Evolutionary conservation across 2,888 invertebrate species (phyloP).

Genomic region (Andrena bicolor): DNA sequence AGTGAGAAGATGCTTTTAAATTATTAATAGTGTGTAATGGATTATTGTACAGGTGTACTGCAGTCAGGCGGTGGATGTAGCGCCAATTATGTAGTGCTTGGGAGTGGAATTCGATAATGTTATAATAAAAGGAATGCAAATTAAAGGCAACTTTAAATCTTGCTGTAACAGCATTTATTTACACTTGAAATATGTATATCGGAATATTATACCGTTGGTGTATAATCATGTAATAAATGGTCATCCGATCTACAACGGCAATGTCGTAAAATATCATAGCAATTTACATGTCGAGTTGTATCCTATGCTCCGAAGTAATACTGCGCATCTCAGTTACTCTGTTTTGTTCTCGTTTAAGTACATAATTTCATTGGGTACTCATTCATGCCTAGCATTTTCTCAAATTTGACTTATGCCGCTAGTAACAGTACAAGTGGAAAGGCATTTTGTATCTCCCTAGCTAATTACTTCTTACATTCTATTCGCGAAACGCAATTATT

Average conservation of each 20-base stretch:
- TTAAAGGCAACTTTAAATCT: neutral
- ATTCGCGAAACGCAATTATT: neutral
- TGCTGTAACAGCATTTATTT: conserved; percentile 37
- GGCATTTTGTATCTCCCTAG: neutral
- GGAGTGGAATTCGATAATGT: no score
- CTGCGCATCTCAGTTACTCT: conserved; percentile 9
- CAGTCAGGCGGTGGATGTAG: no score
- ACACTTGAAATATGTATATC: conserved; percentile 44
- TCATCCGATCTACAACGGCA: conserved; percentile 13
- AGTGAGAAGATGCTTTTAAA: no score
- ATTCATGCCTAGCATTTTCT: neutral
- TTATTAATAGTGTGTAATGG: no score
- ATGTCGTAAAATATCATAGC: conserved; percentile 21
- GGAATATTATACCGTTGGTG: conserved; percentile 22
- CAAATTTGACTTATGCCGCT: neutral
- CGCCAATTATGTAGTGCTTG: no score
- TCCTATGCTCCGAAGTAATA: conserved; percentile 16
- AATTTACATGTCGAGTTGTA: conserved; percentile 7
- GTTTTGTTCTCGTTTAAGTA: neutral
- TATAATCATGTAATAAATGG: conserved; percentile 15
- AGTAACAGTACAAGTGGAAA: neutral
- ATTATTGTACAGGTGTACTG: no score
- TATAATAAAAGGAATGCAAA: no score
- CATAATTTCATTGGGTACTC: neutral
- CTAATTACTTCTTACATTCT: no score